Evolutionary conservation across 2,888 invertebrate species (phyloP), one percentile per base, ranked within the genome.

Genomic region (Scelioninae gen. 1): DNA sequence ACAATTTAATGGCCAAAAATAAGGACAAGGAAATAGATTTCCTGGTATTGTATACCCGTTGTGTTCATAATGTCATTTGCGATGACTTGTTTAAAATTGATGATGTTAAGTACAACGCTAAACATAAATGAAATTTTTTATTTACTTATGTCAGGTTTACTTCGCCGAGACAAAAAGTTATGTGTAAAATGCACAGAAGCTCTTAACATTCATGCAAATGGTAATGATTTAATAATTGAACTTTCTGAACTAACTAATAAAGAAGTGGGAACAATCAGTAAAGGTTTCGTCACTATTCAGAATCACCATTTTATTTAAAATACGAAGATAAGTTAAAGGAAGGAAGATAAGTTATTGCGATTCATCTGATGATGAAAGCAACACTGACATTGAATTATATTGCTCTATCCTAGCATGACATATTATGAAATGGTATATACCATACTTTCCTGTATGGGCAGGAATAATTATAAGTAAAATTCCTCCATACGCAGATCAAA

Each of bases 351-450:
- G 43, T 0, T 7, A 49, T 49, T 49, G 8, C 3, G 15, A 16
- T 5, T 15, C 47, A 16, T 15, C 13, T 16, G 10, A 5, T 16
- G 16, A 6, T 1, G 11, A 47, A 47, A 23, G 15, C 47, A 15
- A 29, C 7, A 9, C 0, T 11, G 23, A 47, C n/a, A 2, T 9
- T 13, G 13, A 55, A 32, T 45, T 68, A 11, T 45, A 68, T 45
- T 55, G 2, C 3, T 43, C 55, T 31, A n/a, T 4, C 6, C 3
- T 55, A 38, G 45, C 11, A 5, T 11, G 15, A 8, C 31, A 45
- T 43, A 68, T 68, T 13, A 55, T 55, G 53, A 55, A 68, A 49
- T 10, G 7, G 0, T 68, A 32, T 11, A 68, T 68, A 45, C 55
- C 68, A 8, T 68, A 55, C 32, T 5, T 68, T n/a, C 55, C 68